phyloP scores from a whole-genome alignment of 2,113 vertebrate species.

The Dissostichus mawsoni region DNA sequence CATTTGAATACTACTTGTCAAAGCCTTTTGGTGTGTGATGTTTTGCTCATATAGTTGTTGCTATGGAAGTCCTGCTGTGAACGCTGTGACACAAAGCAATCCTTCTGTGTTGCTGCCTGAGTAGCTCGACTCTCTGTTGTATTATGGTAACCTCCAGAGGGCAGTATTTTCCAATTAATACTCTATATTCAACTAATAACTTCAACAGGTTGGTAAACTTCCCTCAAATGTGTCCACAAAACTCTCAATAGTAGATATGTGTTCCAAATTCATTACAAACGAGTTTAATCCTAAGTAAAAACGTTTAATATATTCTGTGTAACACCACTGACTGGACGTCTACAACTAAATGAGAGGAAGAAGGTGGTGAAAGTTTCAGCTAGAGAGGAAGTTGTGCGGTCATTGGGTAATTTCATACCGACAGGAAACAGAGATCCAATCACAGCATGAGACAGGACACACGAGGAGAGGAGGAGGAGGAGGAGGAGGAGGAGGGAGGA shows the following conservation, averaged over 20 bases:
- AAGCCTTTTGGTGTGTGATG: background rate
- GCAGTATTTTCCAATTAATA: conserved; percentile 52
- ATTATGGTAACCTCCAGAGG: conserved; percentile 44
- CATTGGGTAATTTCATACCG: conserved; percentile 53
- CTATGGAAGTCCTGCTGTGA: background rate
- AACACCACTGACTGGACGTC: conserved; percentile 5
- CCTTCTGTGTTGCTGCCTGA: background rate
- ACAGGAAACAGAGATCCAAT: conserved; percentile 62
- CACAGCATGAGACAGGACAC: conserved; percentile 38
- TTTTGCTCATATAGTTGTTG: background rate
- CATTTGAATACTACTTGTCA: background rate
- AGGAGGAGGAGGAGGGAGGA: conserved; percentile 22
- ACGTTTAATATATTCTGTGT: background rate
- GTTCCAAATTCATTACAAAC: conserved; percentile 20
- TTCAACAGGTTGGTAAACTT: conserved; percentile 23
- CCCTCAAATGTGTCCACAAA: conserved; percentile 17
- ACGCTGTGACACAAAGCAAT: background rate
- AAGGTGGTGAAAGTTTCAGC: conserved; percentile 18
- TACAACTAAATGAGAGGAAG: conserved; percentile 27
- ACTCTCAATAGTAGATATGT: background rate
- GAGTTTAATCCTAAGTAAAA: background rate
- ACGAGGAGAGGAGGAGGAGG: conserved; percentile 23
- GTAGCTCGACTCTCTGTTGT: background rate
- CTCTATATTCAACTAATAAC: background rate
- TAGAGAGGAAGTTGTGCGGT: conserved; percentile 47